Evolutionary conservation across 2,113 vertebrate genomes (phyloP), one percentile per base, ranked within the genome.

Genomic region (Eolophus roseicapilla): DNA sequence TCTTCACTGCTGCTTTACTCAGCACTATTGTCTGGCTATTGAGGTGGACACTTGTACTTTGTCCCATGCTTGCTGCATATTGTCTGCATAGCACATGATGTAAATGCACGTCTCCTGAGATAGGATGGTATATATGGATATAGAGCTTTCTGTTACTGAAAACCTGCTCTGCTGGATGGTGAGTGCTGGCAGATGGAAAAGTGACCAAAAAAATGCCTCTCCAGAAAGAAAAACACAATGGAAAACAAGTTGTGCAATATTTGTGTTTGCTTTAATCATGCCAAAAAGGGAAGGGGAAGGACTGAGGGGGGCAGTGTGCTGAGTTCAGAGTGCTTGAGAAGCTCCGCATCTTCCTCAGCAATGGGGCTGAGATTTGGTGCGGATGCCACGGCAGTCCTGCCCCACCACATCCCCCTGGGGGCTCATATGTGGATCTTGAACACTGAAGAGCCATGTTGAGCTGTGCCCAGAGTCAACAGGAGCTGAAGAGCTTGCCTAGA

Each of bases 391-490:
- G 50, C 64, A 71, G 64, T 18, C 64, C 49, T 50, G 60, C 43
- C 15, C 52, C 63, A 62, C 13, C 63, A 5, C 28, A 2, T 23
- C 47, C 29, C 44, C 19, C 43, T 19, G 76, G 35, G 90, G 79
- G 13, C 64, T 41, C 15, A 14, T 12, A 7, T 39, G 68, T 13
- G 77, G 17, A 62, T 81, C 62, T 77, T 29, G 13, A 9, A 2
- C 16, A 1, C 82, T 12, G 49, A 82, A 65, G 81, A 33, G 78
- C 78, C 44, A 2, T 21, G 70, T 57, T 81, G 83, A 94, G 81
- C 95, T 96, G 80, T 87, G 92, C 88, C 88, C 92, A 93, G 91
- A 94, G 77, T 53, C 86, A 95, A 21, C 65, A 93, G 73, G 25
- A 4, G 6, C 88, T 17, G 69, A 77, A 76, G 77, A 93, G 93